Evolutionary conservation across 1,140 invertebrate species (phyloP).

Genomic region (Heliconius nattereri): DNA sequence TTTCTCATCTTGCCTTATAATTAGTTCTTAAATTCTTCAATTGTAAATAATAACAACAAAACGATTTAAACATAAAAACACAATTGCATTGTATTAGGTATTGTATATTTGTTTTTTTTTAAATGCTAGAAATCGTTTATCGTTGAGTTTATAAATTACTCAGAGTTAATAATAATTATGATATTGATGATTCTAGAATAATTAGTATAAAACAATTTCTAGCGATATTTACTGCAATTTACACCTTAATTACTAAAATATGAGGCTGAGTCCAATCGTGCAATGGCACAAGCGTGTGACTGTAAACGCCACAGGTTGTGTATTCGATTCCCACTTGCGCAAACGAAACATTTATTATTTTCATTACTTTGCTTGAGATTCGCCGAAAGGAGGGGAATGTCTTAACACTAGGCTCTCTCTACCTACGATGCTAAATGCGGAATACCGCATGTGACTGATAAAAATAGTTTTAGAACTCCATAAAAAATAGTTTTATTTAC

Average conservation of each 20-base stretch:
- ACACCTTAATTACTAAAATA: too few relatives aligned
- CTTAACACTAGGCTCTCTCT: neutral
- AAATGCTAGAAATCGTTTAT: neutral
- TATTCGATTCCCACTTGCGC: neutral
- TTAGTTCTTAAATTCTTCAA: neutral
- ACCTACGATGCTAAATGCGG: too few relatives aligned
- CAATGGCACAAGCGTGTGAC: neutral
- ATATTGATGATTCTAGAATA: too few relatives aligned
- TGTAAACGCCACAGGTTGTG: neutral
- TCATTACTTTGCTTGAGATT: neutral
- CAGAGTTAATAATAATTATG: neutral
- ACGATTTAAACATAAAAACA: constrained; percentile 5
- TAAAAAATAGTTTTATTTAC: neutral
- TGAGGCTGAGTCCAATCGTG: neutral
- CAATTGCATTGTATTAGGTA: neutral
- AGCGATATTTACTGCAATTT: too few relatives aligned
- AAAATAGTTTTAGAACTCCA: too few relatives aligned
- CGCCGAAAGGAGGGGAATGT: neutral
- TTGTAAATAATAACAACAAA: constrained; percentile 9
- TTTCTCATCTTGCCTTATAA: constrained; percentile 8
- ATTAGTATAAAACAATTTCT: too few relatives aligned
- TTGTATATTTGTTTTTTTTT: neutral
- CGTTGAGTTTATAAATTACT: neutral
- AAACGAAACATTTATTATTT: neutral
- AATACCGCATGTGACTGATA: too few relatives aligned